Percentiles rank a stretch among this genome's conserved stretches.
Conservation (phyloP, 2,113 vertebrate species). For the Dolichallabes microphthalmus region DNA sequence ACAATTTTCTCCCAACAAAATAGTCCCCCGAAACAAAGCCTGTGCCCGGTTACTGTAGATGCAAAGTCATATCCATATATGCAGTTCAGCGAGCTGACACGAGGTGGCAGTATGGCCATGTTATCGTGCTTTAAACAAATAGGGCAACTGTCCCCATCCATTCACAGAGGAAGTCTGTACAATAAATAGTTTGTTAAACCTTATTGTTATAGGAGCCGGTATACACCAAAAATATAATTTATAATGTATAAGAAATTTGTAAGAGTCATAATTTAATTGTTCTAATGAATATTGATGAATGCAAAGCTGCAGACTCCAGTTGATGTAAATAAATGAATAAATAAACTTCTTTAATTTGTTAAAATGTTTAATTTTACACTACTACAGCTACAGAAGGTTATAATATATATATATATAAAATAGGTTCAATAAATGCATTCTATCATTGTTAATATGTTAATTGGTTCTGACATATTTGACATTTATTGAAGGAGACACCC, state of each 20-base stretch:
- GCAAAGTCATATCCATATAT: neutral
- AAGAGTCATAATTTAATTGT: neutral
- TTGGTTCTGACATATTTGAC: neutral
- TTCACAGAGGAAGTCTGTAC: neutral
- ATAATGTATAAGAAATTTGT: neutral
- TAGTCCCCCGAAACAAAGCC: neutral
- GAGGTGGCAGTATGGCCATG: neutral
- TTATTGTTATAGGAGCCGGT: neutral
- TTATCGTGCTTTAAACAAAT: neutral
- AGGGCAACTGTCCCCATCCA: neutral
- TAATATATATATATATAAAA: neutral
- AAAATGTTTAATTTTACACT: neutral
- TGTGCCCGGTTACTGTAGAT: neutral
- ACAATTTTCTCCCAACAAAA: neutral
- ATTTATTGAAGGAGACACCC: neutral
- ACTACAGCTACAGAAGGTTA: too few relatives aligned
- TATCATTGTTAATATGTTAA: neutral
- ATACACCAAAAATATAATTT: neutral
- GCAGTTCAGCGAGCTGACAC: neutral
- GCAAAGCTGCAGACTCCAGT: neutral
- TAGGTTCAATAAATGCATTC: neutral
- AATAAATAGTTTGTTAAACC: neutral
- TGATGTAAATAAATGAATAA: neutral
- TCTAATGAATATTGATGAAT: neutral
- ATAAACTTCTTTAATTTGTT: neutral